phyloP scores from a whole-genome alignment of 2,888 invertebrate species.

The Subacronicta megacephala region DNA sequence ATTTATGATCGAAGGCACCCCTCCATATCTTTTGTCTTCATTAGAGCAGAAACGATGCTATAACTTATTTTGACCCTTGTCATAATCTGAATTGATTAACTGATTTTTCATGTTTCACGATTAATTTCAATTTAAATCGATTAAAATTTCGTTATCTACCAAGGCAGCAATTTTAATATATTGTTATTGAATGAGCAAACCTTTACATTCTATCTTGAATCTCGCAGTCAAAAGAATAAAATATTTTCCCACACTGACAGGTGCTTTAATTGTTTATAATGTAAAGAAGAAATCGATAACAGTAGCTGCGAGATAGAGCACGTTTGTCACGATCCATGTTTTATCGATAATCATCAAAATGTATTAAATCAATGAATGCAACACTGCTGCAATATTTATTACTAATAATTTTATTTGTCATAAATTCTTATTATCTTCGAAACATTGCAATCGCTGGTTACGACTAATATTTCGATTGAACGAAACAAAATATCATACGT shows the following conservation, averaged over 20 bases:
- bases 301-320: slow-evolving; percentile 55
- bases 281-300: slow-evolving; percentile 56
- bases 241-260: slow-evolving; percentile 59
- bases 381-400: slow-evolving; percentile 54
- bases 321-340: slow-evolving; percentile 60
- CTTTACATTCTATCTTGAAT: slow-evolving; percentile 29
- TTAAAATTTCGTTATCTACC: slow-evolving; percentile 9
- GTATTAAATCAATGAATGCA: slow-evolving; percentile 40
- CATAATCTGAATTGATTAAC: slow-evolving; percentile 2
- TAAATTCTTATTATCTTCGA: slow-evolving; percentile 51
- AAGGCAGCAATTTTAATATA: slow-evolving; percentile 16
- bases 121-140: slow-evolving; percentile 8
- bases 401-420: slow-evolving; percentile 47
- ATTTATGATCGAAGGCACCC: slow-evolving; percentile 11
- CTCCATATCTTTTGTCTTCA: slow-evolving; percentile 25
- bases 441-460: slow-evolving; percentile 45
- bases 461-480: slow-evolving; percentile 47
- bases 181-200: slow-evolving; percentile 21
- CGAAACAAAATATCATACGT: slow-evolving; percentile 38
- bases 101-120: slow-evolving; percentile 5
- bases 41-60: slow-evolving; percentile 16
- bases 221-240: slow-evolving; percentile 15
- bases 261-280: slow-evolving; percentile 63
- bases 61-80: slow-evolving; percentile 8
- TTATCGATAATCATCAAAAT: slow-evolving; percentile 45